These are phyloP conservation scores for Alethe castanea DNA, from an alignment of 2,113 vertebrate genomes.

Conservation along the genomic window DNA sequence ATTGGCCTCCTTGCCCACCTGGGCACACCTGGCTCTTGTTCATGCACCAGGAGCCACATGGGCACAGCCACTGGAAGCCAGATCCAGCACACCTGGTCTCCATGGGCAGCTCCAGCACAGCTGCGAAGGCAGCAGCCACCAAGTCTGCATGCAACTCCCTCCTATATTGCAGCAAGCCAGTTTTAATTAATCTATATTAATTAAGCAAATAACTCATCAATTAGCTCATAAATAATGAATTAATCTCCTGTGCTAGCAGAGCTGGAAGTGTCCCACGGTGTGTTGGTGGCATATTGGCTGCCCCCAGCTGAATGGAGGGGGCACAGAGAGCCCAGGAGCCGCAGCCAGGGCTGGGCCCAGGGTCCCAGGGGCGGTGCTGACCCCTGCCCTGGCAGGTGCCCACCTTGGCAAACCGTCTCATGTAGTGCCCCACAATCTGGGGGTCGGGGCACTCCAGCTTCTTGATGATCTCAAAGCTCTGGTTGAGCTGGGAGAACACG, in stretches of 20 bases:
- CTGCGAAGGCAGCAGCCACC: not conserved
- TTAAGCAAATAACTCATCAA: not conserved
- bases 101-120: not conserved
- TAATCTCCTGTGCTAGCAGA: not conserved
- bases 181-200: not conserved
- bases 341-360: accelerated
- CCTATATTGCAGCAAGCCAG: not conserved
- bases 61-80: not conserved
- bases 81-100: not conserved
- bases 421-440: conserved; percentile 96
- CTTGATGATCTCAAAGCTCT: conserved; percentile 99
- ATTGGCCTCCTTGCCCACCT: not conserved
- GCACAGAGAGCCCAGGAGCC: too few relatives aligned
- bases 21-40: not conserved
- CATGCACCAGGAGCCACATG: not conserved
- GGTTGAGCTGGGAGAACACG: conserved; percentile 98
- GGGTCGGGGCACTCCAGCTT: conserved; percentile 97
- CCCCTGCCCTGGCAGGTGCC: not conserved
- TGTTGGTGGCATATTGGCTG: not conserved
- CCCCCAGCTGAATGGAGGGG: not conserved
- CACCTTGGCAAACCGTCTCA: conserved; percentile 97
- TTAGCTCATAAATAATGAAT: not conserved
- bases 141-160: not conserved
- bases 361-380: not conserved
- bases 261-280: not conserved